A percentile compares a stretch with the other conserved stretches of the same genome.
phyloP scores from a whole-genome alignment of 2,888 invertebrate genomes.

The Mesorhabditis spiculigera region DNA sequence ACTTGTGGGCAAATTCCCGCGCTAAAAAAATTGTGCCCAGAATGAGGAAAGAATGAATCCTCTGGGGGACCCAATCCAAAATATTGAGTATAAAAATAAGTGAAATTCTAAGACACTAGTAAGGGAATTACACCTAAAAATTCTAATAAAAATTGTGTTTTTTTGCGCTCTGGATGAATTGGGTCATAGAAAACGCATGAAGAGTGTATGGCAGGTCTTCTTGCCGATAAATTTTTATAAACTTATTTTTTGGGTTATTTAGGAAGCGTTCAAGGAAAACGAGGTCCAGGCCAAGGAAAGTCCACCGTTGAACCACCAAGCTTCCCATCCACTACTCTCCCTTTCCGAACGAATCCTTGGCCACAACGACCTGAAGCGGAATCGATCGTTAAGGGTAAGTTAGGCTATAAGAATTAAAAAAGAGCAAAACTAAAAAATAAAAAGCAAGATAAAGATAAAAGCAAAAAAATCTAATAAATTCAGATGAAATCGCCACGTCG shows the following conservation, averaged over 20 bases:
- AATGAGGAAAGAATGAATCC: too few relatives aligned
- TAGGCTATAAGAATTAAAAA: slow-evolving; percentile 9
- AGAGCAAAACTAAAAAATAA: slow-evolving; percentile 9
- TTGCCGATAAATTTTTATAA: too few relatives aligned
- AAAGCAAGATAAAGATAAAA: neutral
- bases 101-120: too few relatives aligned
- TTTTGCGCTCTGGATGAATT: too few relatives aligned
- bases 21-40: too few relatives aligned
- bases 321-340: slow-evolving; percentile 24
- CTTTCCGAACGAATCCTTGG: slow-evolving; percentile 20
- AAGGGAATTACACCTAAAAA: too few relatives aligned
- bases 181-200: too few relatives aligned
- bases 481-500: slow-evolving; percentile 38
- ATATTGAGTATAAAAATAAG: too few relatives aligned
- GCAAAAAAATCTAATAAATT: slow-evolving; percentile 5
- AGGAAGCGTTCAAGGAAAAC: neutral
- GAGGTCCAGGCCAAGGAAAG: slow-evolving; percentile 10
- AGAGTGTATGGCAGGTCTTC: too few relatives aligned
- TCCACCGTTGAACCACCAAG: slow-evolving; percentile 26
- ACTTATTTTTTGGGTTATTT: neutral
- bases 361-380: slow-evolving; percentile 28
- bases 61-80: too few relatives aligned
- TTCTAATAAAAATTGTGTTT: too few relatives aligned
- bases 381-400: slow-evolving; percentile 34
- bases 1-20: too few relatives aligned